Conservation (phyloP, 1,140 invertebrate species). For the Euura saliciscinereae region DNA sequence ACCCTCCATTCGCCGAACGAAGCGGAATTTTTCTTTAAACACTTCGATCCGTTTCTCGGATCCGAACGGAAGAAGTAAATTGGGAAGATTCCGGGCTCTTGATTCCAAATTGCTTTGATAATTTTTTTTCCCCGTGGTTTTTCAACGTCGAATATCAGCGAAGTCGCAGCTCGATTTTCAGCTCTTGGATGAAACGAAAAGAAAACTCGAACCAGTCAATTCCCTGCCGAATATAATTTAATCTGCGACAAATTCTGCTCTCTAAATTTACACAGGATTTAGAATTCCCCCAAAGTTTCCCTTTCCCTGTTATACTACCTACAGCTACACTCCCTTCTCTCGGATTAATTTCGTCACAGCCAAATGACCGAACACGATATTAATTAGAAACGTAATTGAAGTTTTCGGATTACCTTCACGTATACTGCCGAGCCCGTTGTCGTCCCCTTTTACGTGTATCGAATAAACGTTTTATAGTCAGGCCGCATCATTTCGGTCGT, state of each 20-base stretch:
- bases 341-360: not conserved
- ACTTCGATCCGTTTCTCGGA: no score
- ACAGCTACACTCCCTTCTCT: not conserved
- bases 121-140: no score
- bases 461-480: no score
- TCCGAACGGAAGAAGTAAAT: no score
- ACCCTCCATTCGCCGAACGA: no score
- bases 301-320: not conserved
- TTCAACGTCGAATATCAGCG: no score
- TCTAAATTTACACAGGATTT: not conserved
- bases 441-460: not conserved
- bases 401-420: not conserved
- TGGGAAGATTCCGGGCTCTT: no score
- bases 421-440: not conserved
- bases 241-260: not conserved
- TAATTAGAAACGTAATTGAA: conserved; percentile 2
- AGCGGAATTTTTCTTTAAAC: no score
- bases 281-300: not conserved
- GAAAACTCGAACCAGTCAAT: not conserved
- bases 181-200: not conserved
- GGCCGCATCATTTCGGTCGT: no score
- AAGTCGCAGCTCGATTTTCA: not conserved
- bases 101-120: no score
- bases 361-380: not conserved
- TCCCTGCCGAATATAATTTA: not conserved